phyloP scores from a whole-genome alignment of 1,140 invertebrate genomes.

The Brachystomella parvula region DNA sequence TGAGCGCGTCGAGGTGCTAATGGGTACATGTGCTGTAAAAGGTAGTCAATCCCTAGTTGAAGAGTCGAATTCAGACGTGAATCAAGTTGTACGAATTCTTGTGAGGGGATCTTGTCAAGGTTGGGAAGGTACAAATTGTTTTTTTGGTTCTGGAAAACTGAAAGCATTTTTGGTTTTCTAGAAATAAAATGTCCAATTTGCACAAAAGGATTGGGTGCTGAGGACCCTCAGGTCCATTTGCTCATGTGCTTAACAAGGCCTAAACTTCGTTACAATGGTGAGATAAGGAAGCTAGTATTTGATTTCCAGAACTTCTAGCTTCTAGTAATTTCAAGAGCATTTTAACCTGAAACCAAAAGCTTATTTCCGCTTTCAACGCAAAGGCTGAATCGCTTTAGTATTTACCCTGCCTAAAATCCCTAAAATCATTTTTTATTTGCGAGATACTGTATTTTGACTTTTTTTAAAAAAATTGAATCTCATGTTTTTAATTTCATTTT shows the following conservation, averaged over 20 bases:
- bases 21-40: slow-evolving; percentile 35
- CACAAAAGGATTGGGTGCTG: slow-evolving; percentile 75
- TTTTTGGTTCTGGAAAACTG: slow-evolving; percentile 11
- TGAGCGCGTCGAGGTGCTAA: not conserved
- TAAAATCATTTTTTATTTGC: slow-evolving; percentile 18
- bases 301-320: not conserved
- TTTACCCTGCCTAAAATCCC: too few relatives aligned
- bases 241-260: slow-evolving; percentile 99
- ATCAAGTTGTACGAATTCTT: slow-evolving; percentile 14
- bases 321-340: not conserved
- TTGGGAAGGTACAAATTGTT: too few relatives aligned
- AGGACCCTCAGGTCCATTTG: slow-evolving; percentile 96
- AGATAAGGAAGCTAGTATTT: slow-evolving; percentile 52
- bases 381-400: too few relatives aligned
- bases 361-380: too few relatives aligned
- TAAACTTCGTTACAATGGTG: slow-evolving; percentile 95
- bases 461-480: slow-evolving; percentile 1
- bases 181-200: slow-evolving; percentile 97
- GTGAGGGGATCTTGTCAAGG: slow-evolving; percentile 12
- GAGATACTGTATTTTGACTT: not conserved
- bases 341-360: too few relatives aligned
- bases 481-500: slow-evolving; percentile 42
- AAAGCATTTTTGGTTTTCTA: slow-evolving; percentile 49
- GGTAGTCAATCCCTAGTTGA: slow-evolving; percentile 4
- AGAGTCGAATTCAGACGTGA: not conserved